Base-by-base conservation (phyloP, 2,888 invertebrate genomes). In the Rugalucina vietnamica region DNA sequence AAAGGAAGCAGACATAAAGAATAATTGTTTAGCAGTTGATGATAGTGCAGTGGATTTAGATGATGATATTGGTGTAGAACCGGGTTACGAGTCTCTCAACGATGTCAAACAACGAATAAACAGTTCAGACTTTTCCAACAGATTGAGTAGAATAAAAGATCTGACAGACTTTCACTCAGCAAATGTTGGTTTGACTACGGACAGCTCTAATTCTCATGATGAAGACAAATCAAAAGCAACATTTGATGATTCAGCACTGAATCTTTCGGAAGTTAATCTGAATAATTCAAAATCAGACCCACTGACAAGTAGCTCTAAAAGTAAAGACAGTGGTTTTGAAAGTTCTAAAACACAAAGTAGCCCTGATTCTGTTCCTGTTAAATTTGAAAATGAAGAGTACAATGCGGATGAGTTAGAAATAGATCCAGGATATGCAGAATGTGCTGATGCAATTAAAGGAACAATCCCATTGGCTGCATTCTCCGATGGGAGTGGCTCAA, bases 361-460 rank as follows among this genome's bases (percentile, higher is more conserved):
- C 37, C 27, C 65, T 12, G 81, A 83, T 18, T 18, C 10, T 43
- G 43, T 43, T 43, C 27, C 5, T 12, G 39, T 43, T 32, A 39
- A 10, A 14, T 18, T 34, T 10, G n/a, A 14, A 34, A 39, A 34
- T 37, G 70, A 36, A 39, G 70, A 36, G 8, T 85, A 87, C 36
- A 83, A 85, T 75, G 85, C 83, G n/a, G 70, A 76, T 24, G 87
- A 85, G 21, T 77, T 85, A 0, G 43, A 71, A 29, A 29, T 87
- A 50, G 87, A 87, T 57, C 87, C 87, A 1, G 85, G 82, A 5
- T 87, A 87, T 75, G 85, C 87, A 14, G 87, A 87, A 71, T 87
- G 87, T 83, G 87, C 87, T 34, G 87, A 87, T 79, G 87, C 87
- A 32, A 87, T 87, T 8, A 87, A 87, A 85, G 87, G 87, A 79